Evolutionary conservation across 2,888 invertebrate species (phyloP), one percentile per base, ranked within the genome.

Genomic region (Timema cristinae): DNA sequence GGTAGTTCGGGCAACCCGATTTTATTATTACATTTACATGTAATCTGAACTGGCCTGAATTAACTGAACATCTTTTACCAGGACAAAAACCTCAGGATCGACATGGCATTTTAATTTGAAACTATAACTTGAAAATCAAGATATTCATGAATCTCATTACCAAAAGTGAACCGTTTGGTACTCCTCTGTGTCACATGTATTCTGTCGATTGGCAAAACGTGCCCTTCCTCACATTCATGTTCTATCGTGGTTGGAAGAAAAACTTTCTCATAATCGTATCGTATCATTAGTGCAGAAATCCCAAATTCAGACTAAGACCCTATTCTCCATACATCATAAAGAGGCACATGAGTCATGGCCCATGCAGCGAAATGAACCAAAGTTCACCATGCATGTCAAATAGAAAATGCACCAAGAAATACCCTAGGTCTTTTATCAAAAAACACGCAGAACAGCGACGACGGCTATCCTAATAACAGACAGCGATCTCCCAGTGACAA

Each of bases 1-100:
- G 77, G 47, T 73, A 78, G 59, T 81, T 76, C 77, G 82, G 81
- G 0, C 72, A 76, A 50, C 80, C 81, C 15, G 79, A 81, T 73
- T 72, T 81, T 5, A 82, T 81, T 73, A 77, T 81, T 8, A 81
- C 80, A 6, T 76, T 80, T 49, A 81, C 81, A 13, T 79, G 78
- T 66, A 81, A 80, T n/a, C n/a, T n/a, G n/a, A n/a, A n/a, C n/a
- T n/a, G n/a, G n/a, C n/a, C n/a, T n/a, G n/a, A n/a, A n/a, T n/a
- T n/a, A n/a, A n/a, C n/a, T n/a, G n/a, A n/a, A n/a, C n/a, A n/a
- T n/a, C n/a, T 4, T 4, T 32, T 2, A 32, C 32, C 32, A 2
- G 32, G 32, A 32, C 4, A 32, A 32, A n/a, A 32, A 32, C 32
- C 32, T 32, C 32, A 32, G 32, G 2, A 32, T 32, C 32, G 4